Percentiles rank a stretch among this genome's conserved stretches.
Evolutionary conservation across 2,888 invertebrate species (phyloP).

Genomic region (Chymomyza amoena): DNA sequence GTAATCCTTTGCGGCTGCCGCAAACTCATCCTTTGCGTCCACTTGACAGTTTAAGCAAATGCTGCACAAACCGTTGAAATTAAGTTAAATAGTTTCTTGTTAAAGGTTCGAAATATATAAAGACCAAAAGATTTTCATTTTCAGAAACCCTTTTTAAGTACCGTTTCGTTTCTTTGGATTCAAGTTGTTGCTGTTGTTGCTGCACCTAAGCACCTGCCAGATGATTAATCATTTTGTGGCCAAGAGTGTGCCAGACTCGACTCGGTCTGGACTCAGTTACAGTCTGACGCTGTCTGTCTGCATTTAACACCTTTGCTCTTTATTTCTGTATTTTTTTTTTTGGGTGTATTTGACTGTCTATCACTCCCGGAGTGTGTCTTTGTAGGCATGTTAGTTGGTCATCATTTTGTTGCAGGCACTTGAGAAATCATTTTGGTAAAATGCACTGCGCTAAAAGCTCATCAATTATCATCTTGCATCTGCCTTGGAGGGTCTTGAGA

Average conservation of each 20-base stretch:
- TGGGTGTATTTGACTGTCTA: not conserved
- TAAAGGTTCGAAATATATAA: slow-evolving; percentile 42
- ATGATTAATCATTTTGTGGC: slow-evolving; percentile 75
- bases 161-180: slow-evolving; percentile 43
- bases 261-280: not conserved
- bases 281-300: slow-evolving; percentile 28
- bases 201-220: slow-evolving; percentile 69
- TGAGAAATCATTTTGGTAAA: slow-evolving; percentile 47
- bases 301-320: slow-evolving; percentile 53
- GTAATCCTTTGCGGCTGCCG: slow-evolving; percentile 57
- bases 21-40: slow-evolving; percentile 28
- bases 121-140: slow-evolving; percentile 18
- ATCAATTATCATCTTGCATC: slow-evolving; percentile 69
- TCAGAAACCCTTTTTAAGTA: slow-evolving; percentile 49
- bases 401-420: slow-evolving; percentile 26
- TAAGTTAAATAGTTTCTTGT: slow-evolving; percentile 74
- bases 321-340: too few relatives aligned
- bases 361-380: slow-evolving; percentile 27
- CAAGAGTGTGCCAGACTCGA: not conserved
- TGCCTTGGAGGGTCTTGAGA: slow-evolving; percentile 39
- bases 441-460: slow-evolving; percentile 66
- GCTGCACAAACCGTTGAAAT: slow-evolving; percentile 56
- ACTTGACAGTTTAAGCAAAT: slow-evolving; percentile 72
- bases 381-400: slow-evolving; percentile 17
- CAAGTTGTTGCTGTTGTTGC: not conserved